Evolutionary conservation across 2,888 invertebrate genomes (phyloP), one percentile per base, ranked within the genome.

Genomic region (Eristalis tenax): DNA sequence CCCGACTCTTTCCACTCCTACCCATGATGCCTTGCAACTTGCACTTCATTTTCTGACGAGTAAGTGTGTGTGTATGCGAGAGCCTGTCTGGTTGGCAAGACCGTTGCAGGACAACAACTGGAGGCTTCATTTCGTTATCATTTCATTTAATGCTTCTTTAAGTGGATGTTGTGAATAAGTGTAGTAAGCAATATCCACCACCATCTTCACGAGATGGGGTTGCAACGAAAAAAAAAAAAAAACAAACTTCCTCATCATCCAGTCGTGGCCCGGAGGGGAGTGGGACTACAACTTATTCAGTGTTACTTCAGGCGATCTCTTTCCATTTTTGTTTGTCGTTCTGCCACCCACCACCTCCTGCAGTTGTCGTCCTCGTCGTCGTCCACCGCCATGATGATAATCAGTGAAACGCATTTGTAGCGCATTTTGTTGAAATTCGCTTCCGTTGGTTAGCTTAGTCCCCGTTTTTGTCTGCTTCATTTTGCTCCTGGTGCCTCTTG

Each of bases 101-200:
- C 1, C 43, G 43, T 78, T 73, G 79, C 75, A 57, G n/a, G 70
- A 61, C 70, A 78, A 70, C 69, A 70, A 82, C 82, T 74, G 69
- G 66, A 73, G 79, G 74, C 79, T 87, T 87, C 83, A 87, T 87
- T 87, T 87, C 87, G 79, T 83, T 87, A 83, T 87, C 83, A 83
- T 87, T 87, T 79, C 68, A 71, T 87, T 87, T 87, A 87, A 87
- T 87, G 76, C 79, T 80, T 80, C 79, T 80, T 87, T 87, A 87
- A 87, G 87, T 83, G 87, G 50, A 73, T 83, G 79, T 59, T 80
- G 86, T 76, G 56, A 83, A 74, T 78, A 70, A 40, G 26, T 28
- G 50, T 23, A 70, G 26, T 11, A 35, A 64, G 28, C 38, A 65
- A 13, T 26, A 63, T 69, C 50, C 61, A 40, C n/a, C 38, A 13